phyloP scores from a whole-genome alignment of 2,888 invertebrate genomes.

The Drosophila acutilabella region DNA sequence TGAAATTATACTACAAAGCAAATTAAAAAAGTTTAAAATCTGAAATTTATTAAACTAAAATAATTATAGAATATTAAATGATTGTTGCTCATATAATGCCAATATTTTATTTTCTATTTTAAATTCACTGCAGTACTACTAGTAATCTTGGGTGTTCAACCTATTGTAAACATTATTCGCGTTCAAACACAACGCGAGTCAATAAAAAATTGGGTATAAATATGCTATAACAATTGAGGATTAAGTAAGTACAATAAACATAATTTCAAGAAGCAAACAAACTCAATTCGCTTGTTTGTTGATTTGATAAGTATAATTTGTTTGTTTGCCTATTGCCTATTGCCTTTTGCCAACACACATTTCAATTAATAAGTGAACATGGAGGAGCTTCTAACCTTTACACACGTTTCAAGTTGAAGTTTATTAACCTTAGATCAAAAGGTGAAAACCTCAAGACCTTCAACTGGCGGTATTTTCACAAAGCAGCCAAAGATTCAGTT shows the following conservation, averaged over 20 bases:
- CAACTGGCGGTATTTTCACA: slow-evolving; percentile 38
- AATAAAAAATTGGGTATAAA: not conserved
- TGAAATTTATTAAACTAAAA: too few species aligned
- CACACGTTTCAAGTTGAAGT: slow-evolving; percentile 70
- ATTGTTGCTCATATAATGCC: too few species aligned
- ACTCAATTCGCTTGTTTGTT: slow-evolving; percentile 41
- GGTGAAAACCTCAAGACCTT: slow-evolving; percentile 51
- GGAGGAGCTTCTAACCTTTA: slow-evolving; percentile 50
- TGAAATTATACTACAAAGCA: too few species aligned
- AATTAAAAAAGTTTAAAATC: too few species aligned
- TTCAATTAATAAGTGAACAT: slow-evolving; percentile 63
- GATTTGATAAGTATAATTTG: slow-evolving; percentile 34
- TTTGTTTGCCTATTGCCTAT: slow-evolving; percentile 16
- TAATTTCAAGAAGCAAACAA: slow-evolving; percentile 43
- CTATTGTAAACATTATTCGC: too few species aligned
- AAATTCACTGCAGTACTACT: too few species aligned
- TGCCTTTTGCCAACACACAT: slow-evolving; percentile 35
- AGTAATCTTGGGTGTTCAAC: not conserved
- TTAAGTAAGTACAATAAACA: slow-evolving; percentile 9
- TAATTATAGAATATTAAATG: too few species aligned
- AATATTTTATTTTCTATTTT: too few species aligned
- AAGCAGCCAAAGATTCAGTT: slow-evolving; percentile 30
- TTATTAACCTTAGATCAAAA: slow-evolving; percentile 71
- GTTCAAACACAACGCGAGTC: not conserved
- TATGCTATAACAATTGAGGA: not conserved